Evolutionary conservation across 2,888 invertebrate genomes (phyloP), one percentile per base, ranked within the genome.

Genomic region (Meiosimyza decipiens): DNA sequence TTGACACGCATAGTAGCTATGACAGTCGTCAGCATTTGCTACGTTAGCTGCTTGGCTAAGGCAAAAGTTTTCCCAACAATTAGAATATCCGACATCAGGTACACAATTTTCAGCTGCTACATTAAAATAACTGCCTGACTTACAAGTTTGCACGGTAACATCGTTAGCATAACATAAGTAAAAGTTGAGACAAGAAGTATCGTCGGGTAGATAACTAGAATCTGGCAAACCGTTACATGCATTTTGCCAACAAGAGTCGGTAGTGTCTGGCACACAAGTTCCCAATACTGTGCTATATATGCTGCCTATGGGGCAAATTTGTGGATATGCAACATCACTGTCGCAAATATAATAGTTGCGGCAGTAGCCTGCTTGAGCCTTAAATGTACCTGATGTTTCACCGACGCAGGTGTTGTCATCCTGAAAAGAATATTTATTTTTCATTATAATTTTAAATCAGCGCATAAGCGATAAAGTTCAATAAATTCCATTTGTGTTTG

Each of bases 331-430:
- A 67, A 72, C 0, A 22, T 82, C 78, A 5, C 79, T 69, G 15
- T 78, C 72, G 63, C 85, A 85, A 54, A 83, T 79, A 57, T 76
- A 80, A 71, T 74, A 86, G 15, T 79, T 75, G 2, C 73, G 74
- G 59, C 85, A 85, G 49, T 72, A 78, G 0, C 70, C 77, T 0
- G 72, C 6, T n/a, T 81, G 74, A 2, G 81, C 50, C 3, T 84
- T 5, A 55, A 65, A 80, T 4, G 79, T 79, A 1, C 85, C 82
- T 2, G 70, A 79, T 11, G 80, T 74, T 63, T 81, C 77, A 9
- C 71, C 66, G 11, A 75, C 63, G 55, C 84, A 84, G 1, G 74
- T 64, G 74, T 82, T 82, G 28, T 28, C 28, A 28, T 3, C 28
- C 28, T 28, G 28, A 4, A 28, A 28, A 3, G 28, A 28, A 28